These are phyloP conservation scores for Paramormyrops hopkinsi DNA, from an alignment of 2,797 vertebrate genomes.

Conservation along the genomic window DNA sequence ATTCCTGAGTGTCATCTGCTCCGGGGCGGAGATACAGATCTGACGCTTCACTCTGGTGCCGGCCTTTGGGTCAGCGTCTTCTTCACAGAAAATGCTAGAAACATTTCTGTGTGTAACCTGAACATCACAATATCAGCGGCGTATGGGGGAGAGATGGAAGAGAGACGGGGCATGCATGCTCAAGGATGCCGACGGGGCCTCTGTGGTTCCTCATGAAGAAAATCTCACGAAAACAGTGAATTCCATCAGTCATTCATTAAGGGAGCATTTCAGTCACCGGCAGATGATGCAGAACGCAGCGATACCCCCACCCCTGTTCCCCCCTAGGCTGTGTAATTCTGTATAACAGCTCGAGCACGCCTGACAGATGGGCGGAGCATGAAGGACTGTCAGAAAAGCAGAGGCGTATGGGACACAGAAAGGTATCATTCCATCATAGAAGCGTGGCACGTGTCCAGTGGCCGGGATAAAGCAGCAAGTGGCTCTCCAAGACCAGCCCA, in stretches of 20 bases:
- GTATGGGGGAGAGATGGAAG: background rate
- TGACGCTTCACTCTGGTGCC: conserved; percentile 15
- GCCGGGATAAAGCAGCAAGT: background rate
- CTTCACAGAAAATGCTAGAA: background rate
- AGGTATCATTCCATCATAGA: background rate
- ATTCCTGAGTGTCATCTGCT: conserved; percentile 24
- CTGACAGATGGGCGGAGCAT: conserved; percentile 53
- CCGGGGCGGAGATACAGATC: conserved; percentile 21
- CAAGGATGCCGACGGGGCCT: background rate
- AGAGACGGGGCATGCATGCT: background rate
- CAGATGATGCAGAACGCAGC: background rate
- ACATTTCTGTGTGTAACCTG: background rate
- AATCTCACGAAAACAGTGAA: conserved; percentile 55
- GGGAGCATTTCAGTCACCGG: conserved; percentile 58
- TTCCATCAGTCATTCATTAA: conserved; percentile 60
- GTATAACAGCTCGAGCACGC: conserved; percentile 53
- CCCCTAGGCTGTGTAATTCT: conserved; percentile 46
- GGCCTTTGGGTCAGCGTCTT: conserved; percentile 7
- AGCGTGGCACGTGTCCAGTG: background rate
- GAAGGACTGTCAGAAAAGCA: background rate
- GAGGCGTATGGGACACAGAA: background rate
- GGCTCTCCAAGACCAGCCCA: background rate
- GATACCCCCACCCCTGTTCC: conserved; percentile 14
- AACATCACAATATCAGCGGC: background rate
- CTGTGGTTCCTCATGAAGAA: conserved; percentile 37